Base-by-base conservation (phyloP, 2,113 vertebrate genomes). In the Hyla sarda region DNA sequence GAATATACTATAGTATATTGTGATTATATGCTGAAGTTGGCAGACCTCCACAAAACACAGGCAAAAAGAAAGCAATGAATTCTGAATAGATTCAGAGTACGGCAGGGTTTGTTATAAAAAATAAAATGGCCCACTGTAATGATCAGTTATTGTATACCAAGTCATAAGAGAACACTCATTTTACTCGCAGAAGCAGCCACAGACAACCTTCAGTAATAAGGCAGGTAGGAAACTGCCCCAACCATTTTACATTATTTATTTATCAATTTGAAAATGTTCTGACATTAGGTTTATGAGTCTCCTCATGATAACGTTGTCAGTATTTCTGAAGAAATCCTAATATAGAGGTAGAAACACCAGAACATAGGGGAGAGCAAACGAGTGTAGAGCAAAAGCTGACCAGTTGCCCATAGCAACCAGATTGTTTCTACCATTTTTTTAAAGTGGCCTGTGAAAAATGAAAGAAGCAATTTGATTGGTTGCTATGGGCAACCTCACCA, bases 1-100 rank as follows among this genome's bases (percentile, higher is more conserved):
- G 54, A 80, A 76, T 45, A 80, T 60, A 80, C 77, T 62, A 80
- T 34, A n/a, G 34, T 78, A 30, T 45, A 60, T 80, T 80, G 54
- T 80, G 77, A 80, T 80, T 80, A 80, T 62, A 80, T 62, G 77
- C 54, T 25, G n/a, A 62, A 80, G 30, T 45, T 80, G 77, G 77
- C 56, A 45, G 77, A 62, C 23, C 54, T 60, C 56, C 56, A 80
- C 56, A 60, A 32, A 58, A 79, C 52, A 79, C 77, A 28, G 62
- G 34, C 21, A 80, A 80, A 79, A 79, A 60, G 34, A 80, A 80
- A 62, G 58, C 77, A 80, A 62, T 80, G 56, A 80, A 80, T 80
- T 80, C 77, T 28, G 56, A 60, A 76, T 28, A 80, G 77, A 60
- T 60, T 62, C 54, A 25, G 52, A 25, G 34, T 25, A 56, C 37